phyloP scores from a whole-genome alignment of 2,888 invertebrate genomes.

The Creontiades dilutus region DNA sequence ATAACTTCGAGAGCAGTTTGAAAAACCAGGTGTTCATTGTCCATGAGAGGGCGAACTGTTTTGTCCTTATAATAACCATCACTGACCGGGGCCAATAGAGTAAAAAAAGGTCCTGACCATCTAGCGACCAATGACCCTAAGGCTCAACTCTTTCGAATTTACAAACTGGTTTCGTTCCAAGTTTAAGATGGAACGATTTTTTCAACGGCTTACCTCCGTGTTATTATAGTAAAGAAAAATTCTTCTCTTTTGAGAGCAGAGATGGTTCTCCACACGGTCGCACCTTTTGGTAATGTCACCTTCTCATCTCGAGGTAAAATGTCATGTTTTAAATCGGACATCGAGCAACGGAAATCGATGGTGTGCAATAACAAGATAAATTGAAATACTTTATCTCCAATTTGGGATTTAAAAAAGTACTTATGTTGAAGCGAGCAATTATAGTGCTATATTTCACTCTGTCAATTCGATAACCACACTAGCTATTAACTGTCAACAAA shows the following conservation, averaged over 20 bases:
- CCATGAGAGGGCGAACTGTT: background rate
- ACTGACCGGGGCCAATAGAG: background rate
- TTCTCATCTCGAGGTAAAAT: background rate
- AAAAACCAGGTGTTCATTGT: background rate
- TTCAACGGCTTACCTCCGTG: background rate
- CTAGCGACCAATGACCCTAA: constrained; percentile 28
- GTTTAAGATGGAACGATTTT: background rate
- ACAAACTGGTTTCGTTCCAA: constrained; percentile 16
- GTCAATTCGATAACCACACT: too few relatives aligned
- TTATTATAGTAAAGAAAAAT: background rate
- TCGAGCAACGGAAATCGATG: too few relatives aligned
- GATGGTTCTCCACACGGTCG: background rate
- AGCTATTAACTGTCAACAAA: too few relatives aligned
- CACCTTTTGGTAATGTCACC: constrained; percentile 15
- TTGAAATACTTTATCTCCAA: too few relatives aligned
- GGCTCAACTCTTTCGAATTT: background rate
- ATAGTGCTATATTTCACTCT: too few relatives aligned
- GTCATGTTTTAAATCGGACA: too few relatives aligned
- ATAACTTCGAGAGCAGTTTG: background rate
- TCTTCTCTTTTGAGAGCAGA: background rate
- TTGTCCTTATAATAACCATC: background rate
- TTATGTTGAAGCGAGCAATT: too few relatives aligned
- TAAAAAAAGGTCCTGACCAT: background rate
- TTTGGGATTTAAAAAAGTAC: too few relatives aligned
- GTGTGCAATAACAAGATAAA: too few relatives aligned